Percentiles rank a stretch among this genome's conserved stretches.
Conservation (phyloP, 2,888 invertebrate genomes). For the Syritta pipiens region DNA sequence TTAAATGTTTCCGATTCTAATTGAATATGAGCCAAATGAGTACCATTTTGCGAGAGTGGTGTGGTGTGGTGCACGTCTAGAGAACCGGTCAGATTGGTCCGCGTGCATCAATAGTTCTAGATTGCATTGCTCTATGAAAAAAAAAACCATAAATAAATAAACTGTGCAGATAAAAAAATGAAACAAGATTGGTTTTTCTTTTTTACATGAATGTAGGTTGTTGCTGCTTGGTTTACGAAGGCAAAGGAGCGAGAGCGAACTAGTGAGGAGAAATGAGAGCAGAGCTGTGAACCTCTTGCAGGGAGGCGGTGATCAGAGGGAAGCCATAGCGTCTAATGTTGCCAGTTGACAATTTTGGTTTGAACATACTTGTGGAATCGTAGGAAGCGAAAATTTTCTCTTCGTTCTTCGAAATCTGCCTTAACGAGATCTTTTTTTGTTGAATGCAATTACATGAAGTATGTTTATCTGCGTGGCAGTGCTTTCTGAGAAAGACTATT, state of each 20-base stretch:
- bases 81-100: conserved; percentile 66
- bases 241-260: conserved; percentile 29
- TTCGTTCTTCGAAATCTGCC: too few relatives aligned
- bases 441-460: too few relatives aligned
- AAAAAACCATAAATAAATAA: conserved; percentile 4
- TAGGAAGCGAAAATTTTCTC: too few relatives aligned
- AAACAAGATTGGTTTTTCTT: background rate
- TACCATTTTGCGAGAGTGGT: conserved; percentile 39
- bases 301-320: background rate
- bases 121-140: conserved; percentile 39
- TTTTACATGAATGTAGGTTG: conserved; percentile 26
- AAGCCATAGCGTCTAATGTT: conserved; percentile 1
- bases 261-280: background rate
- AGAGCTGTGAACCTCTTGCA: background rate
- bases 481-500: too few relatives aligned
- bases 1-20: conserved; percentile 48
- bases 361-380: too few relatives aligned
- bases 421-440: too few relatives aligned
- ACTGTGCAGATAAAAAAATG: background rate
- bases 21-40: conserved; percentile 64
- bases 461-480: too few relatives aligned
- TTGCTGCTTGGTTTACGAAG: conserved; percentile 17
- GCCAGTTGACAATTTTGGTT: conserved; percentile 8
- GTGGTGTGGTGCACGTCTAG: conserved; percentile 45
- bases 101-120: conserved; percentile 43